Evolutionary conservation across 92 coral and sea anemone species (phyloP), one percentile per base, ranked within the genome.

Genomic region (Virgularia gustaviana): DNA sequence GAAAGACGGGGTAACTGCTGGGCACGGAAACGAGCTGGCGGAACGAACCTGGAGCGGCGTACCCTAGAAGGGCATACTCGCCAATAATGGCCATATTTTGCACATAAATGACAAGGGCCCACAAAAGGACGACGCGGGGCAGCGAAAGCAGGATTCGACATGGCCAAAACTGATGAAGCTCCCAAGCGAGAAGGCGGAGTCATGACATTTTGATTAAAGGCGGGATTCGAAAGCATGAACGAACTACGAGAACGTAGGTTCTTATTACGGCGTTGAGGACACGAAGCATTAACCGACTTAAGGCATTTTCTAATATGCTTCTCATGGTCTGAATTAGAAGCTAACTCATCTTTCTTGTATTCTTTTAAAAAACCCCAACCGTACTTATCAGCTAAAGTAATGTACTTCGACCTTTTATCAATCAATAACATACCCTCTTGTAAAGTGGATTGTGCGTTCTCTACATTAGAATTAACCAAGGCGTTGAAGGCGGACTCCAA

Each of bases 281-380:
- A 25, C 15, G 55, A 47, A 5, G 55, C 15, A 47, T 19, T 4
- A 47, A 47, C 55, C 18, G 15, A 25, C 18, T 47, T 47, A 4
- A 47, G 4, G 22, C 55, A 47, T 15, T 47, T 47, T 15, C 18
- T 47, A 47, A 47, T 47, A 47, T 47, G 55, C 22, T 47, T 47
- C 15, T 47, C 55, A 15, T 47, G 20, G 55, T 47, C 55, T 4
- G 55, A 47, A 25, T 47, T 15, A 15, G 55, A 47, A 3, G 55
- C 55, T 4, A 57, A 16, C 9, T 3, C 63, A 27, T 57, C 63
- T 6, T 37, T 19, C 18, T 57, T 9, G 30, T 57, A 57, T 19
- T 57, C 63, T 9, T 57, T 57, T 25, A 57, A 33, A 28, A 57
- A 57, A 57, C 30, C 63, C 32, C 36, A 57, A 11, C 63, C 63